Conservation (phyloP, 2,113 vertebrate genomes). For the Cavia aperea region DNA sequence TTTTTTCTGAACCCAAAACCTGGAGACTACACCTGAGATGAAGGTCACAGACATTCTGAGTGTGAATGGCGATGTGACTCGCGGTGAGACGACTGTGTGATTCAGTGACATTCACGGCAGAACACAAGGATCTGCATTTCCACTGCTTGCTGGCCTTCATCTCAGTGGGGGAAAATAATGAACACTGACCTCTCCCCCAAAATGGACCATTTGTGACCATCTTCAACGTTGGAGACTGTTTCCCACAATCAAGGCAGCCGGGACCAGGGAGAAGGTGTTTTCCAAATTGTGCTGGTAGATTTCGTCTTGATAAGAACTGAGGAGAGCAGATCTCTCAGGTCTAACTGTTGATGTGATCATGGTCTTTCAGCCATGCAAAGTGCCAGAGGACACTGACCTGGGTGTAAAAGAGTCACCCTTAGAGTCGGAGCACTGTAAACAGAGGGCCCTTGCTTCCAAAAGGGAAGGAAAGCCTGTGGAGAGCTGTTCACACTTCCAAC, state of each 20-base stretch:
- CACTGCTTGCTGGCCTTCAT: not conserved
- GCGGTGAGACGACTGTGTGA: no score
- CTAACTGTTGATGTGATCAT: rapidly evolving
- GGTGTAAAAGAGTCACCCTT: not conserved
- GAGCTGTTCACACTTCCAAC: not conserved
- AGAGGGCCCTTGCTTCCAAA: not conserved
- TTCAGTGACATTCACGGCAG: not conserved
- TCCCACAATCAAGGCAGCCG: not conserved
- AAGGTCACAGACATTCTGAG: not conserved
- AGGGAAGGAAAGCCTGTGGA: not conserved
- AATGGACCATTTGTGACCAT: not conserved
- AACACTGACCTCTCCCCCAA: not conserved
- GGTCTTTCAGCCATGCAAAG: not conserved
- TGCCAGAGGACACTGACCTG: not conserved
- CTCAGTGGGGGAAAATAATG: not conserved
- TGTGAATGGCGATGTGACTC: not conserved
- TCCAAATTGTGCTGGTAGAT: not conserved
- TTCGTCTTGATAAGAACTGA: not conserved
- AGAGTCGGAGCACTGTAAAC: not conserved
- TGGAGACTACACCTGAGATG: not conserved
- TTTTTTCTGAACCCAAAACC: not conserved
- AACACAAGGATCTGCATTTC: not conserved
- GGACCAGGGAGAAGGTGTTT: not conserved
- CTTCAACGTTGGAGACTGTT: not conserved
- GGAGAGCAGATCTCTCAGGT: not conserved